These are phyloP conservation scores for Triplophysa siluroides DNA, from an alignment of 2,113 vertebrate genomes.

Conservation along the genomic window DNA sequence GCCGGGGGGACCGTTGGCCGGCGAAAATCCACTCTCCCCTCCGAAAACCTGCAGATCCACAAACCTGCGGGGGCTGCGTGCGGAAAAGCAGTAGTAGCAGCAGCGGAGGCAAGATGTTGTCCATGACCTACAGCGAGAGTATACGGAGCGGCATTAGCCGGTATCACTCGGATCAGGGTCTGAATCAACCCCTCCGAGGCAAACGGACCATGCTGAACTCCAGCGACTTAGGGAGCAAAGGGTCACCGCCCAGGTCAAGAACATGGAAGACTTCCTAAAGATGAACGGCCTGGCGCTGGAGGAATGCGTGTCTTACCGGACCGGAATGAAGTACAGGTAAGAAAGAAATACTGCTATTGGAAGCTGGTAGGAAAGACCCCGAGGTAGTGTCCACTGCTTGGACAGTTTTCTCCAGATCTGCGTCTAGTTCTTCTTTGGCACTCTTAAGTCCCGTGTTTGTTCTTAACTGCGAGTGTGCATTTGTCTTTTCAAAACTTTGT, in stretches of 20 bases:
- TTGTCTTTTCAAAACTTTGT: background rate
- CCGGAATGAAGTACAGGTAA: slow-evolving; percentile 99
- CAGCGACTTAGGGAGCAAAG: slow-evolving; percentile 88
- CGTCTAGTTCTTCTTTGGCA: too few species aligned
- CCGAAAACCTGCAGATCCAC: slow-evolving; percentile 77
- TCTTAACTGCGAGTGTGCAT: background rate
- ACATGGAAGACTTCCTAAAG: slow-evolving; percentile 95
- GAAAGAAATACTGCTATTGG: slow-evolving; percentile 46
- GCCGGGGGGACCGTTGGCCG: slow-evolving; percentile 51
- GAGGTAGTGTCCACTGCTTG: too few species aligned
- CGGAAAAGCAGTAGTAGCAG: slow-evolving; percentile 77
- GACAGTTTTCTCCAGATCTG: too few species aligned
- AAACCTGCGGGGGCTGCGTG: slow-evolving; percentile 64
- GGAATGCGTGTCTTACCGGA: slow-evolving; percentile 84
- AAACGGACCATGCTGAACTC: slow-evolving; percentile 81
- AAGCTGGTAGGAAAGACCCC: background rate
- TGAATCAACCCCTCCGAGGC: slow-evolving; percentile 84
- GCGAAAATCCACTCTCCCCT: slow-evolving; percentile 68
- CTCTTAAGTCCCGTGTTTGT: background rate
- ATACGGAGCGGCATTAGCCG: slow-evolving; percentile 91
- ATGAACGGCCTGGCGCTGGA: slow-evolving; percentile 94
- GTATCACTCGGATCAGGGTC: slow-evolving; percentile 91
- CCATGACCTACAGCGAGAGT: slow-evolving; percentile 96
- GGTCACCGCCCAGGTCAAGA: slow-evolving; percentile 87
- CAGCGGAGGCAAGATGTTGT: slow-evolving; percentile 85